phyloP scores from a whole-genome alignment of 1,140 invertebrate genomes.

The Ceratosolen solmsi region DNA sequence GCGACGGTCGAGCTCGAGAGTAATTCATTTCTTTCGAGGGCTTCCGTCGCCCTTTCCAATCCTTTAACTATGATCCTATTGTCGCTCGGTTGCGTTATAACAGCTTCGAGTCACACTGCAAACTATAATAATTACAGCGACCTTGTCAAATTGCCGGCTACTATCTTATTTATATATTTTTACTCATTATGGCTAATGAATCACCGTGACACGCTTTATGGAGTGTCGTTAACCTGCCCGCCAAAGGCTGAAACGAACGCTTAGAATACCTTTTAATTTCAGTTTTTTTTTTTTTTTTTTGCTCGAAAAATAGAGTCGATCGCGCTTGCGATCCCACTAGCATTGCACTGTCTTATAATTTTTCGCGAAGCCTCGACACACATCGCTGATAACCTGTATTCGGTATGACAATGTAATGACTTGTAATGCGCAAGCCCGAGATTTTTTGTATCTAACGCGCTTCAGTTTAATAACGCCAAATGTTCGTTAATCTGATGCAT shows the following conservation, averaged over 20 bases:
- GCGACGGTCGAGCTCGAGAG: not conserved
- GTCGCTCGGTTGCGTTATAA: not conserved
- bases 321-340: too few species aligned
- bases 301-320: too few species aligned
- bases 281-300: not conserved
- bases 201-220: conserved; percentile 67
- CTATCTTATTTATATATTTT: conserved; percentile 38
- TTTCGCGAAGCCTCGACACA: conserved; percentile 39
- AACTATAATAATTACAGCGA: conserved; percentile 39
- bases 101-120: not conserved
- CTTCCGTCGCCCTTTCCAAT: conserved; percentile 32
- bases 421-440: not conserved
- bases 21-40: not conserved
- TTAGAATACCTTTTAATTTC: too few species aligned
- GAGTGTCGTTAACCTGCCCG: conserved; percentile 59
- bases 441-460: too few species aligned
- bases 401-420: not conserved
- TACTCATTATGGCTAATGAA: conserved; percentile 67
- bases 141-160: conserved; percentile 35
- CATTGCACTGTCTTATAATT: not conserved
- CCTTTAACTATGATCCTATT: conserved; percentile 1
- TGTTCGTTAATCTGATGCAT: not conserved
- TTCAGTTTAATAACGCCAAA: too few species aligned
- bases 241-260: not conserved
- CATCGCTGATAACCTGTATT: conserved; percentile 21